Evolutionary conservation across 2,113 vertebrate species (phyloP).

Genomic region (Porphyrio hochstetteri): DNA sequence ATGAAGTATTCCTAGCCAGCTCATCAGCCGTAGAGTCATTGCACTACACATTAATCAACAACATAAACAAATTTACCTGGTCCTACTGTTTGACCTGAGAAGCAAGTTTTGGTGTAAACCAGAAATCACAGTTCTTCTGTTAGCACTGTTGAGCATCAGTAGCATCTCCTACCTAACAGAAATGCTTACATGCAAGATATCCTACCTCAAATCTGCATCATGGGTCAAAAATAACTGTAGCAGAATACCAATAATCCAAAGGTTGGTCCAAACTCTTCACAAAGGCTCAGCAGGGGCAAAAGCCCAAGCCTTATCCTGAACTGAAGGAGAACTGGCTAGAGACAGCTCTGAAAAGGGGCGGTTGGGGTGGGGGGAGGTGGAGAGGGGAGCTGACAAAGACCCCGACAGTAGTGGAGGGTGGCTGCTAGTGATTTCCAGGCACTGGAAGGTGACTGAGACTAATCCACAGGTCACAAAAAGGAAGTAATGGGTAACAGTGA

Average conservation of each 20-base stretch:
- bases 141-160: neutral
- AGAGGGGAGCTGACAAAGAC: neutral
- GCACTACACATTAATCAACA: neutral
- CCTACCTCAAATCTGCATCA: neutral
- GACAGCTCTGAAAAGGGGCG: rapidly evolving
- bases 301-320: neutral
- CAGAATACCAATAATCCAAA: neutral
- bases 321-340: neutral
- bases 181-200: neutral
- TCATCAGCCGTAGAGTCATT: neutral
- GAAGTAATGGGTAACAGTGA: neutral
- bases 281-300: neutral
- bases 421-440: neutral
- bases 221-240: neutral
- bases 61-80: neutral
- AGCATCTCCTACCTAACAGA: neutral
- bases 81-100: neutral
- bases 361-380: too few relatives aligned
- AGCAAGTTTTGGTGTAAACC: neutral
- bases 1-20: neutral
- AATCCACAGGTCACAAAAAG: neutral
- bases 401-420: neutral
- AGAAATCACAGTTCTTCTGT: neutral
- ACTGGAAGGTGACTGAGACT: neutral
- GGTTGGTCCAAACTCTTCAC: neutral